Evolutionary conservation across 2,797 vertebrate genomes (phyloP).

Genomic region (Limnodromus scolopaceus): DNA sequence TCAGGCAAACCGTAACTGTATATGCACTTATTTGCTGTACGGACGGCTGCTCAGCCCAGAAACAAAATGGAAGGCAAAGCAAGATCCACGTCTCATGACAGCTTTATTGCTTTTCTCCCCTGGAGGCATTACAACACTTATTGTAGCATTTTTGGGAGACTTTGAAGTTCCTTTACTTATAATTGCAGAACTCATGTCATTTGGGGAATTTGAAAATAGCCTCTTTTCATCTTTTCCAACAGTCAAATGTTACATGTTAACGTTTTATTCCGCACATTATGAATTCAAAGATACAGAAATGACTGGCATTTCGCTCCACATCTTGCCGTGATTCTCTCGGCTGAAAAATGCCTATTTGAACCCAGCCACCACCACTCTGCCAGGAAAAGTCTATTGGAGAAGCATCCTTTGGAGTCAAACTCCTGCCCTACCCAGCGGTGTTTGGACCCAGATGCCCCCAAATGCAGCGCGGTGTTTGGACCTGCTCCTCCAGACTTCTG

Average conservation of each 20-base stretch:
- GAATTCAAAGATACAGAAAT: slow-evolving; percentile 45
- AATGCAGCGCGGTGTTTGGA: accelerated
- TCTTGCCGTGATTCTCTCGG: not conserved
- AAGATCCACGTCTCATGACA: not conserved
- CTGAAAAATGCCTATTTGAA: slow-evolving; percentile 13
- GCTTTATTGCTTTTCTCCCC: slow-evolving; percentile 56
- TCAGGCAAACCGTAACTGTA: not conserved
- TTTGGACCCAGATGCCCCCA: too few species aligned
- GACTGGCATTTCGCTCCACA: not conserved
- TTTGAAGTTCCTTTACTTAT: slow-evolving; percentile 70
- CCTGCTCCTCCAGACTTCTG: not conserved
- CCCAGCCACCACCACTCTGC: not conserved
- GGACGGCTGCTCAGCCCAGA: not conserved
- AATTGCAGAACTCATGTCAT: slow-evolving; percentile 65
- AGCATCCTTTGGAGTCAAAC: not conserved
- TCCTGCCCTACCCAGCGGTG: not conserved
- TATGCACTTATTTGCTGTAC: not conserved
- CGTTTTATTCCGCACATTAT: slow-evolving; percentile 27
- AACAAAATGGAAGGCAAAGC: slow-evolving; percentile 56
- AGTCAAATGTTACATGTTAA: slow-evolving; percentile 49
- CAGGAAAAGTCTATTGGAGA: not conserved
- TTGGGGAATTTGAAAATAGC: slow-evolving; percentile 67
- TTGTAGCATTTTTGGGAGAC: slow-evolving; percentile 56
- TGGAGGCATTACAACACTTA: slow-evolving; percentile 35
- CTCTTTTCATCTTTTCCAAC: slow-evolving; percentile 65